Conservation (phyloP, 2,888 invertebrate species). For the Abrostola triplasia region DNA sequence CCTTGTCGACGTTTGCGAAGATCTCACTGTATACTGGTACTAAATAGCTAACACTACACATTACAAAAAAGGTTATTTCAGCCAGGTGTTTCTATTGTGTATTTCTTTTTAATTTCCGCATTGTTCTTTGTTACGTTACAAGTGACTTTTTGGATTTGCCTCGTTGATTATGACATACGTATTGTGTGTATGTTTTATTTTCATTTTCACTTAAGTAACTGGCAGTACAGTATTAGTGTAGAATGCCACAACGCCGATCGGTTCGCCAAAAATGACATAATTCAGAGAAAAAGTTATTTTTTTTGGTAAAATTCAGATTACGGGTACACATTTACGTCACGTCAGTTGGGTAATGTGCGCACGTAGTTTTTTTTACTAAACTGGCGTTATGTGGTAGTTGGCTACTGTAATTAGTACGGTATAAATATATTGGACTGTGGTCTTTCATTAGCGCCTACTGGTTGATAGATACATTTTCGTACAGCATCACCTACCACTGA, state of each 20-base stretch:
- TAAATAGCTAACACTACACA: slow-evolving; percentile 13
- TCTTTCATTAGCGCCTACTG: too few relatives aligned
- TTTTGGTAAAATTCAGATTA: not conserved
- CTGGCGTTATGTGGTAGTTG: too few relatives aligned
- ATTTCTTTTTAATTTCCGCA: slow-evolving; percentile 18
- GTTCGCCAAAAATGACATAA: not conserved
- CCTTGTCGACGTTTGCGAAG: slow-evolving; percentile 1
- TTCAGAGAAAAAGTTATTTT: not conserved
- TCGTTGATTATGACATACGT: slow-evolving; percentile 39
- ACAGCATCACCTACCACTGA: too few relatives aligned
- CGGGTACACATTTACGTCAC: not conserved
- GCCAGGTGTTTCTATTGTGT: slow-evolving; percentile 27
- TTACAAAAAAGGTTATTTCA: not conserved
- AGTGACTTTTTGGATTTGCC: slow-evolving; percentile 8
- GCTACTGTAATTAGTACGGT: too few relatives aligned
- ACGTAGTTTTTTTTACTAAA: too few relatives aligned
- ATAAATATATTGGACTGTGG: too few relatives aligned
- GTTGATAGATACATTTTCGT: too few relatives aligned
- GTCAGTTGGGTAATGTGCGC: not conserved
- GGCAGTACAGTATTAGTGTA: not conserved
- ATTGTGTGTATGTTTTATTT: slow-evolving; percentile 24
- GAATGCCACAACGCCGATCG: not conserved
- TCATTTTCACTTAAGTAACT: not conserved
- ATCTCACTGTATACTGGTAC: slow-evolving; percentile 8
- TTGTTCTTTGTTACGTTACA: slow-evolving; percentile 39